Conservation (phyloP, 2,888 invertebrate species). For the Caradrina kadenii region DNA sequence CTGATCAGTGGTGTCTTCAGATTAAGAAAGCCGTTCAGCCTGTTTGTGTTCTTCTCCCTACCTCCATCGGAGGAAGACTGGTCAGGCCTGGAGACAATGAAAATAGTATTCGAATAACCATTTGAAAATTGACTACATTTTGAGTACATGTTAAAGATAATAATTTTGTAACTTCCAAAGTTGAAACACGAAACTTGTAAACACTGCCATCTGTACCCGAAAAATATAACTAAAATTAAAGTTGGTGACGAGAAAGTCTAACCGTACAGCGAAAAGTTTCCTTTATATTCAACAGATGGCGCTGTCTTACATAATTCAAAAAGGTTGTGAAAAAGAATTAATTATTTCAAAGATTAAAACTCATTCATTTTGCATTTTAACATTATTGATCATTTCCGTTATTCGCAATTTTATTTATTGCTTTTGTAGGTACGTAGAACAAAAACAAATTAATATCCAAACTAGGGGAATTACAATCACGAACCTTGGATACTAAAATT, state of each 20-base stretch:
- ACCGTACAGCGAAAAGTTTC: neutral
- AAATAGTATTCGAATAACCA: neutral
- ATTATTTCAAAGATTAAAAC: too few relatives aligned
- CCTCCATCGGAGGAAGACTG: slow-evolving; percentile 79
- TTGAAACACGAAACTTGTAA: neutral
- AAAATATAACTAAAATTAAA: neutral
- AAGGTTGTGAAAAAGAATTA: neutral
- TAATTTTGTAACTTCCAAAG: too few relatives aligned
- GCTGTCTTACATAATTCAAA: slow-evolving; percentile 5
- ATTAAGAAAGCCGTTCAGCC: slow-evolving; percentile 92
- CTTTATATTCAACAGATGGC: slow-evolving; percentile 26
- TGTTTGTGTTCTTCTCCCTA: slow-evolving; percentile 89
- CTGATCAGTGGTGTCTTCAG: slow-evolving; percentile 94
- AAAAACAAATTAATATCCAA: neutral
- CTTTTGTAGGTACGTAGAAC: neutral
- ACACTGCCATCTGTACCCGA: slow-evolving; percentile 37
- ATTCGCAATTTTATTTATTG: neutral
- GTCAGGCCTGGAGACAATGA: slow-evolving; percentile 78
- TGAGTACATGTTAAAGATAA: too few relatives aligned
- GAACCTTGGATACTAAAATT: neutral
- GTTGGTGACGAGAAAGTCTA: rapidly evolving
- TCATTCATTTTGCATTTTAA: too few relatives aligned
- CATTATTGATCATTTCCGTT: neutral
- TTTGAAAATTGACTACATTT: neutral
- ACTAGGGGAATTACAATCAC: neutral